A percentile compares a stretch with the other conserved stretches of the same genome.
Conservation (phyloP, 2,113 vertebrate genomes). For the Cacatua alba region DNA sequence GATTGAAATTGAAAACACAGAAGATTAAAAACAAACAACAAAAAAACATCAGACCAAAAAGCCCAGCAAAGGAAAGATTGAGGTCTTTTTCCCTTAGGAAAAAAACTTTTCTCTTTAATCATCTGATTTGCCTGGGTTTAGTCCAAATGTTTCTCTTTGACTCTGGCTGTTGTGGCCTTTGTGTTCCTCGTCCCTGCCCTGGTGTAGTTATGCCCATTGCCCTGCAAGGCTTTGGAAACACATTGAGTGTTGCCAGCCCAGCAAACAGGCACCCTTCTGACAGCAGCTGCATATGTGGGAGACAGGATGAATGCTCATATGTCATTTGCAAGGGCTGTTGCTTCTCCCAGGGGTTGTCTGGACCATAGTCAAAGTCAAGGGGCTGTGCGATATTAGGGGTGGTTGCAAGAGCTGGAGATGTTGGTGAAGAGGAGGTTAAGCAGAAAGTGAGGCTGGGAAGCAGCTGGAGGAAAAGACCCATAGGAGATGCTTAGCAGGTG, state of each 20-base stretch:
- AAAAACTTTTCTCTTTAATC: background rate
- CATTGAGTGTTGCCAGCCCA: background rate
- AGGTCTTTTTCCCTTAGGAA: background rate
- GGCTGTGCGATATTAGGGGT: background rate
- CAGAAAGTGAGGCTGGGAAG: background rate
- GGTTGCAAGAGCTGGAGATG: slow-evolving; percentile 11
- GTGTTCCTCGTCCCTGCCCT: background rate
- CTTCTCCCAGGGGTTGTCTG: background rate
- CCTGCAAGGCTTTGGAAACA: background rate
- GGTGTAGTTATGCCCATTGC: background rate
- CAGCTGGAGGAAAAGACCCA: background rate
- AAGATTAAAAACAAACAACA: slow-evolving; percentile 18
- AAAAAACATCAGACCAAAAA: background rate
- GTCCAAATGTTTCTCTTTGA: background rate
- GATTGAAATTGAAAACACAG: slow-evolving; percentile 41
- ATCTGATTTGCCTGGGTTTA: slow-evolving; percentile 1
- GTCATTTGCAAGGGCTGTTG: background rate
- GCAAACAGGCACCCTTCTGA: background rate
- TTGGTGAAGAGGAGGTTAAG: background rate
- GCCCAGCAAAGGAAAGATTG: background rate
- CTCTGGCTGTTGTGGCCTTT: background rate
- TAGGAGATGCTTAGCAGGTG: background rate
- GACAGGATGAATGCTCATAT: background rate
- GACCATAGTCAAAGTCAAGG: background rate
- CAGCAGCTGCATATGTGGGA: background rate